Percentiles rank a stretch among this genome's conserved stretches.
phyloP scores from a whole-genome alignment of 1,140 invertebrate genomes.

The Ceratina japonica region DNA sequence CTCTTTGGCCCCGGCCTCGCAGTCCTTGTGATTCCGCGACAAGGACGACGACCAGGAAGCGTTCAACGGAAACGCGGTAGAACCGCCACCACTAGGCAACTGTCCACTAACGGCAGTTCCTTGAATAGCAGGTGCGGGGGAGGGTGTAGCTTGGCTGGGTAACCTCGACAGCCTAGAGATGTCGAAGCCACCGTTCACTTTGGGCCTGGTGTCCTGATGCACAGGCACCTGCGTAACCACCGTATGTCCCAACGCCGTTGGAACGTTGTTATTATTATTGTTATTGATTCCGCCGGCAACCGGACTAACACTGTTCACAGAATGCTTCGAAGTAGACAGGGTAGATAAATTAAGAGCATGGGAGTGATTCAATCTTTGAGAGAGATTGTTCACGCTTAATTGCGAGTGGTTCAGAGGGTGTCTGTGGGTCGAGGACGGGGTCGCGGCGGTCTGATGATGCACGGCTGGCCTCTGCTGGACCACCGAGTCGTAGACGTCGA shows the following conservation, averaged over 20 bases:
- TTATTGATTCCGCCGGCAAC: slow-evolving; percentile 55
- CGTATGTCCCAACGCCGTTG: slow-evolving; percentile 43
- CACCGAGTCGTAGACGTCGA: slow-evolving; percentile 75
- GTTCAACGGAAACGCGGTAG: slow-evolving; percentile 74
- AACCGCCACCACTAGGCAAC: slow-evolving; percentile 41
- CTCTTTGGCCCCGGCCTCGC: slow-evolving; percentile 85
- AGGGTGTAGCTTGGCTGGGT: slow-evolving; percentile 74
- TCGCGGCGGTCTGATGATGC: slow-evolving; percentile 65
- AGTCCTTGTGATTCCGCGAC: slow-evolving; percentile 78
- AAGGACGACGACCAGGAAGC: slow-evolving; percentile 79
- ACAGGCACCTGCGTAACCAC: slow-evolving; percentile 37
- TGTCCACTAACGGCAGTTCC: slow-evolving; percentile 35
- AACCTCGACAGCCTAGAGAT: slow-evolving; percentile 78
- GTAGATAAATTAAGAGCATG: slow-evolving; percentile 86
- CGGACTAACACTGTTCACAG: slow-evolving; percentile 82
- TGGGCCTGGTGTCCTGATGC: slow-evolving; percentile 68
- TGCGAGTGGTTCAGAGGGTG: slow-evolving; percentile 75
- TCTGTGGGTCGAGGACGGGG: slow-evolving; percentile 68
- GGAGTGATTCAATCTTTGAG: slow-evolving; percentile 74
- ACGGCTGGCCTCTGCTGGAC: slow-evolving; percentile 54
- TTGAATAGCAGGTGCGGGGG: slow-evolving; percentile 68
- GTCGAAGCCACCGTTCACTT: slow-evolving; percentile 79
- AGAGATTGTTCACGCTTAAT: slow-evolving; percentile 76
- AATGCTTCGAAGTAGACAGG: slow-evolving; percentile 85
- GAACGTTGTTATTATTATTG: slow-evolving; percentile 52